Conservation (phyloP, 2,797 vertebrate genomes). For the Epinephelus malabaricus region DNA sequence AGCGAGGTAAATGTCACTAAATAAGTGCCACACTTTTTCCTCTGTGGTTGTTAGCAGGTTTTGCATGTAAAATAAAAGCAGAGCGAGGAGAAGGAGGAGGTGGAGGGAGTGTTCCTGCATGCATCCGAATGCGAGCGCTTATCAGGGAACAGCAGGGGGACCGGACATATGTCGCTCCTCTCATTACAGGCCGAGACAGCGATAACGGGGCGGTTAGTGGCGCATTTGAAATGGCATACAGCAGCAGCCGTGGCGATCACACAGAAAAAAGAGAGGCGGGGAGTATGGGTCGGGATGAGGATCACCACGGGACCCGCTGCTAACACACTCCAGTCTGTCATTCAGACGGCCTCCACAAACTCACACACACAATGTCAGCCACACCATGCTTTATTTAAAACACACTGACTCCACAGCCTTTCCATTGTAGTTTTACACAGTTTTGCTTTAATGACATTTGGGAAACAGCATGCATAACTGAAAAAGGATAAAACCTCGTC, state of each 20-base stretch:
- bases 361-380: constrained; percentile 9
- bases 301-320: constrained; percentile 39
- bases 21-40: constrained; percentile 72
- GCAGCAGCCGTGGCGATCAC: constrained; percentile 30
- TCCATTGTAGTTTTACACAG: constrained; percentile 29
- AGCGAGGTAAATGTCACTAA: constrained; percentile 80
- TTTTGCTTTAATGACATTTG: constrained; percentile 45
- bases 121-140: constrained; percentile 56
- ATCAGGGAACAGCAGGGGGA: constrained; percentile 70
- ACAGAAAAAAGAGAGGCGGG: background rate
- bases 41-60: constrained; percentile 58
- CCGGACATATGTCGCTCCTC: constrained; percentile 77
- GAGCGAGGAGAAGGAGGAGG: constrained; percentile 7
- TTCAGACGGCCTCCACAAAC: constrained; percentile 19
- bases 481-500: constrained; percentile 53
- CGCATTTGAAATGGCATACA: constrained; percentile 53
- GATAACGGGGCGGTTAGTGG: constrained; percentile 70
- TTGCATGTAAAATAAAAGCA: constrained; percentile 65
- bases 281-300: constrained; percentile 43
- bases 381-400: constrained; percentile 57
- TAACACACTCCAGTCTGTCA: constrained; percentile 41
- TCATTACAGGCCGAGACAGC: constrained; percentile 67
- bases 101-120: constrained; percentile 35
- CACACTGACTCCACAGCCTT: constrained; percentile 35
- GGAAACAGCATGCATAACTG: constrained; percentile 49